Conservation (phyloP, 2,797 vertebrate species). For the Hyperoplus immaculatus region DNA sequence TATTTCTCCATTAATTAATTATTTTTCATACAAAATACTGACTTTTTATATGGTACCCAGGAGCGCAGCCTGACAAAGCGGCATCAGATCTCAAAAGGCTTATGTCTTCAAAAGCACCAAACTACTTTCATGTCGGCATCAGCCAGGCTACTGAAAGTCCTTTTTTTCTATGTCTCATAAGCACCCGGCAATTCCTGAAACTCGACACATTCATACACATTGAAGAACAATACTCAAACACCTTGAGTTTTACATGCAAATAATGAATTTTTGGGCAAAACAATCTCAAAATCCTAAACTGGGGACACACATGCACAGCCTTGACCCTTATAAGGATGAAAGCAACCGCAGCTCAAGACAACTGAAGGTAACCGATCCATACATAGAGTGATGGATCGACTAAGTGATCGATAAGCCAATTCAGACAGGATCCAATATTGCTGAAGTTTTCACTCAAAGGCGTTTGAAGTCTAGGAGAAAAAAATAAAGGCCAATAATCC, state of each 20-base stretch:
- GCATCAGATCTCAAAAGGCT: constrained; percentile 54
- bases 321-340: constrained; percentile 37
- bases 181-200: constrained; percentile 54
- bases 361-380: constrained; percentile 63
- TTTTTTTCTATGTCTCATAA: constrained; percentile 57
- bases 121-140: constrained; percentile 69
- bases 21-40: constrained; percentile 4
- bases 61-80: constrained; percentile 35
- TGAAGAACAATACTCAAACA: constrained; percentile 41
- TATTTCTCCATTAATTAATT: constrained; percentile 2
- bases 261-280: background rate
- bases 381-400: constrained; percentile 49
- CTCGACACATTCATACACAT: constrained; percentile 25
- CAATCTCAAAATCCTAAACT: background rate
- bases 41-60: constrained; percentile 33
- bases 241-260: background rate
- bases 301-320: background rate
- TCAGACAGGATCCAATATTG: constrained; percentile 29
- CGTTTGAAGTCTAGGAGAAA: constrained; percentile 25
- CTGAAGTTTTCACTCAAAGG: constrained; percentile 29
- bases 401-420: constrained; percentile 57
- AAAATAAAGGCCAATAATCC: constrained; percentile 5
- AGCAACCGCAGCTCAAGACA: constrained; percentile 28
- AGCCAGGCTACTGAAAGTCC: constrained; percentile 50
- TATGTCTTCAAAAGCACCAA: constrained; percentile 67